A percentile compares a stretch with the other conserved stretches of the same genome.
Evolutionary conservation across 1,140 invertebrate species (phyloP).

Genomic region (Gonatopus flavifemur): DNA sequence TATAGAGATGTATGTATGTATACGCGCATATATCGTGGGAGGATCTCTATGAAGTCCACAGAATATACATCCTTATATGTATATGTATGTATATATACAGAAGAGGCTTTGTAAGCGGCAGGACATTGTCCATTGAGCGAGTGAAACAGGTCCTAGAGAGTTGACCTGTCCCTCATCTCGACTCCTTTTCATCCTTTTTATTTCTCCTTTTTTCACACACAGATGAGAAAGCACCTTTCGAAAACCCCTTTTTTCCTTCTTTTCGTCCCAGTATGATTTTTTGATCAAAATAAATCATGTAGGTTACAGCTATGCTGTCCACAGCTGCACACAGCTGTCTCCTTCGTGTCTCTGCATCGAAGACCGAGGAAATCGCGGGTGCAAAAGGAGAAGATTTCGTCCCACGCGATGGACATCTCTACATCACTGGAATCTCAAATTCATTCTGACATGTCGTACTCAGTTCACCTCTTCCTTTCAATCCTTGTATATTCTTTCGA

Average conservation of each 20-base stretch:
- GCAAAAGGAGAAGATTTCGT: background rate
- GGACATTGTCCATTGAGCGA: slow-evolving; percentile 58
- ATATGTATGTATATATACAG: too few species aligned
- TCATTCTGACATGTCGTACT: background rate
- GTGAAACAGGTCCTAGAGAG: slow-evolving; percentile 51
- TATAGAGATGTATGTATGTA: too few species aligned
- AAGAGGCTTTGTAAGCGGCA: slow-evolving; percentile 45
- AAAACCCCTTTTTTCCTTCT: slow-evolving; percentile 55
- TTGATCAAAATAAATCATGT: slow-evolving; percentile 56
- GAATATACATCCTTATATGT: too few species aligned
- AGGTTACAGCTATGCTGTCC: slow-evolving; percentile 43
- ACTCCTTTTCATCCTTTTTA: slow-evolving; percentile 38
- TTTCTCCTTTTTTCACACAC: too few species aligned
- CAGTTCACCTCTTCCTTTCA: too few species aligned
- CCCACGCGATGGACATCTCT: slow-evolving; percentile 4
- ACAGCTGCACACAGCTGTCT: slow-evolving; percentile 16
- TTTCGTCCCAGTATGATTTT: slow-evolving; percentile 23
- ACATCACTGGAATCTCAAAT: slow-evolving; percentile 5
- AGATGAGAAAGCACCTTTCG: slow-evolving; percentile 30
- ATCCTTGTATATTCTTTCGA: too few species aligned
- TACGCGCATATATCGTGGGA: slow-evolving; percentile 61
- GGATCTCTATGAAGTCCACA: slow-evolving; percentile 44
- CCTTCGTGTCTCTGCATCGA: background rate
- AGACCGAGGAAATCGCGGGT: too few species aligned
- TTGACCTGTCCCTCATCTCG: slow-evolving; percentile 56